A percentile compares a stretch with the other conserved stretches of the same genome.
phyloP scores from a whole-genome alignment of 2,888 invertebrate genomes.

The Acanthopleura granulata region DNA sequence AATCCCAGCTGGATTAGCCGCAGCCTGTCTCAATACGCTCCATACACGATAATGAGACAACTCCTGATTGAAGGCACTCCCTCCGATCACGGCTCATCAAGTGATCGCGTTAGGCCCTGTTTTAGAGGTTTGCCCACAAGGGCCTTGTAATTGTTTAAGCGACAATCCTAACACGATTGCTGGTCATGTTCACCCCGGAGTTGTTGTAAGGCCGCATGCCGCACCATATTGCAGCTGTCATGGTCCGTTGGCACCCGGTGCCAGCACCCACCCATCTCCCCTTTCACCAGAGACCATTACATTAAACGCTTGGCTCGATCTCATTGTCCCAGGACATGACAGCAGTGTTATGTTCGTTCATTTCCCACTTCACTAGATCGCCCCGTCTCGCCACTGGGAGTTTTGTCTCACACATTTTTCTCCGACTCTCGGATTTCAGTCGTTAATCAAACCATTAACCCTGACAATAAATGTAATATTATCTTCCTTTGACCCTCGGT shows the following conservation, averaged over 20 bases:
- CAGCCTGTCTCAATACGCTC: too few relatives aligned
- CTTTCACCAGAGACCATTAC: conserved; percentile 3
- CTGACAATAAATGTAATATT: conserved; percentile 1
- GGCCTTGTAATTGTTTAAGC: conserved; percentile 10
- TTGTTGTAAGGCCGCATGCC: background rate
- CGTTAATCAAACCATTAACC: conserved; percentile 10
- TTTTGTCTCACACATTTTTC: background rate
- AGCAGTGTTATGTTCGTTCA: conserved; percentile 4
- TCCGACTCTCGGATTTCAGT: background rate
- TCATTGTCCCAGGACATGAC: background rate
- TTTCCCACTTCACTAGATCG: conserved; percentile 1
- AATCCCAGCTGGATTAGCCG: conserved; percentile 1
- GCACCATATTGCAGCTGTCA: conserved; percentile 5
- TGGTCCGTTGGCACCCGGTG: background rate
- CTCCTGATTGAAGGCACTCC: too few relatives aligned
- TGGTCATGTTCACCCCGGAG: background rate
- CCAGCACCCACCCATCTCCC: background rate
- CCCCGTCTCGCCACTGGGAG: background rate
- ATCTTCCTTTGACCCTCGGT: background rate
- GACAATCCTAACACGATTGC: conserved; percentile 10
- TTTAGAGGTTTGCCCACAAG: background rate
- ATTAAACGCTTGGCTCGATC: background rate
- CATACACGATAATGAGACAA: too few relatives aligned
- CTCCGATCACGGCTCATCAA: background rate
- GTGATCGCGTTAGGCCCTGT: background rate